phyloP scores from a whole-genome alignment of 1,140 invertebrate species.

The Lepidotrigona ventralis region DNA sequence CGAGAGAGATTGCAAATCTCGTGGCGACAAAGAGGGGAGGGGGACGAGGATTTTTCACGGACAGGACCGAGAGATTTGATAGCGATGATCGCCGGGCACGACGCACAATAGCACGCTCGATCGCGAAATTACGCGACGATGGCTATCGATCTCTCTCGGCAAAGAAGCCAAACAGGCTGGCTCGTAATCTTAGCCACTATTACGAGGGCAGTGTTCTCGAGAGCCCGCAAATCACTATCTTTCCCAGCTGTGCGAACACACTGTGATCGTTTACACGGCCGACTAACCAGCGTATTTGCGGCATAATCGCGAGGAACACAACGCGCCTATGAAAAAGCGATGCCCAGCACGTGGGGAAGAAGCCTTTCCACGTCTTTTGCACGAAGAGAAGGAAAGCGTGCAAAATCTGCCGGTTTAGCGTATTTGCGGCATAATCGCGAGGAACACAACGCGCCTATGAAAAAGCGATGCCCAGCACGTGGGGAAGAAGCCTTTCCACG shows the following conservation, averaged over 20 bases:
- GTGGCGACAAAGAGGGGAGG: neutral
- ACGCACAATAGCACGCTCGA: constrained; percentile 16
- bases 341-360: constrained; percentile 40
- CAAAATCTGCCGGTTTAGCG: constrained; percentile 18
- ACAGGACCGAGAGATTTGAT: neutral
- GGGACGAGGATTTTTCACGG: constrained; percentile 1
- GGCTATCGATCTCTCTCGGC: constrained; percentile 41
- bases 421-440: constrained; percentile 16
- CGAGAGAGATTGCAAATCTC: constrained; percentile 2
- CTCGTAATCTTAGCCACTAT: constrained; percentile 56
- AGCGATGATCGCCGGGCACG: constrained; percentile 12
- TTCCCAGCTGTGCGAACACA: constrained; percentile 34
- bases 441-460: constrained; percentile 24
- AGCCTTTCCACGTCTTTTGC: constrained; percentile 6
- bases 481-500: constrained; percentile 30
- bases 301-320: neutral
- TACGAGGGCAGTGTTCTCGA: constrained; percentile 51
- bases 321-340: constrained; percentile 45
- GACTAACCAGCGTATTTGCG: constrained; percentile 36
- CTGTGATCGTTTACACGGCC: constrained; percentile 39
- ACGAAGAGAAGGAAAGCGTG: neutral
- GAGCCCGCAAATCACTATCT: constrained; percentile 58
- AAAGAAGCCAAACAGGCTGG: constrained; percentile 34
- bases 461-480: constrained; percentile 45
- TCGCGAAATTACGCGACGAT: constrained; percentile 50